Evolutionary conservation across 2,797 vertebrate species (phyloP).

Genomic region (Artibeus lituratus): DNA sequence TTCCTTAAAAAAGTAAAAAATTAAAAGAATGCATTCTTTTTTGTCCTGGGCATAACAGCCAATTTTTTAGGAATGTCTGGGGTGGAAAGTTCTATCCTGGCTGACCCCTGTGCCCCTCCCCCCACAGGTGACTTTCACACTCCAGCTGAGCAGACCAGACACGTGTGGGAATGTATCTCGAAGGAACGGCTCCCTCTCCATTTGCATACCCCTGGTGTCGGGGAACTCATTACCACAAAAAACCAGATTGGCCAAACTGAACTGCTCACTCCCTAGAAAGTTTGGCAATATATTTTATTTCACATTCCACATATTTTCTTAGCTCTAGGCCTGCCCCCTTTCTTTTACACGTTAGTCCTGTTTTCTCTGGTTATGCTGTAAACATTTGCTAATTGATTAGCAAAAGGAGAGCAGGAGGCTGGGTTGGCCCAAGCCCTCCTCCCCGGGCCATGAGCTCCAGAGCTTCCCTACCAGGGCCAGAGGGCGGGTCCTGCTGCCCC

Average conservation of each 20-base stretch:
- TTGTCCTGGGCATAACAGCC: conserved; percentile 59
- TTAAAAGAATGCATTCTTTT: conserved; percentile 69
- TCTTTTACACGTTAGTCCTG: neutral
- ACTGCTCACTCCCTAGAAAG: neutral
- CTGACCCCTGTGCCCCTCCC: neutral
- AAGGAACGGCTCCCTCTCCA: neutral
- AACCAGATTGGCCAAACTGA: neutral
- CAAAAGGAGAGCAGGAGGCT: neutral
- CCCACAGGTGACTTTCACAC: neutral
- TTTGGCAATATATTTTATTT: neutral
- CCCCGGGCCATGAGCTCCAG: neutral
- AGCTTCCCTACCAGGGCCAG: fast-evolving
- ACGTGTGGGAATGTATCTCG: neutral
- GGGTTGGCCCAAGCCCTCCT: neutral
- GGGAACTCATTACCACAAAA: conserved; percentile 6
- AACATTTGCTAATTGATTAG: neutral
- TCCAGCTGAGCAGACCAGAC: conserved; percentile 27
- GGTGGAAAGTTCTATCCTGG: conserved; percentile 62
- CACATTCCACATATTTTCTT: neutral
- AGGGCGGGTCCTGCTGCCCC: neutral
- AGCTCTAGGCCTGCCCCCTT: neutral
- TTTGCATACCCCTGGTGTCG: neutral
- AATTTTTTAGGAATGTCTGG: conserved; percentile 57
- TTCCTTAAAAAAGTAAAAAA: conserved; percentile 57
- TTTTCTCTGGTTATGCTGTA: neutral